These are phyloP conservation scores for Tethea ocularis DNA, from an alignment of 2,888 invertebrate species.

Conservation along the genomic window DNA sequence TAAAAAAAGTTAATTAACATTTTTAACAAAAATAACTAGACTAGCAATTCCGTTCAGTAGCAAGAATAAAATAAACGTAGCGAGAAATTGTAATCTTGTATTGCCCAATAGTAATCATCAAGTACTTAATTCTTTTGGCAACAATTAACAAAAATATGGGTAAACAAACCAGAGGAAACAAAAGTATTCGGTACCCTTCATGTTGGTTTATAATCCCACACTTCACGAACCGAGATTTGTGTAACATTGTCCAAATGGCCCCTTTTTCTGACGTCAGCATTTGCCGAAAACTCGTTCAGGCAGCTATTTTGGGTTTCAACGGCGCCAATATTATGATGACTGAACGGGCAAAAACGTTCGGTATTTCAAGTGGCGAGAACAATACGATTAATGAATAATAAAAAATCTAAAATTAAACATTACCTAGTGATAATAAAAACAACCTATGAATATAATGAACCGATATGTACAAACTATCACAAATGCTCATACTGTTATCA, in stretches of 20 bases:
- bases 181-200: no score
- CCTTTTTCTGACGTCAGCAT: slow-evolving; percentile 64
- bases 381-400: slow-evolving; percentile 48
- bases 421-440: slow-evolving; percentile 11
- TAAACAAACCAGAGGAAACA: no score
- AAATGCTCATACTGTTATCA: no score
- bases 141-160: no score
- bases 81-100: no score
- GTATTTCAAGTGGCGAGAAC: slow-evolving; percentile 59
- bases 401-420: slow-evolving; percentile 36
- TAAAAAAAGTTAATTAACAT: no score
- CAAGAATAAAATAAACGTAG: neutral
- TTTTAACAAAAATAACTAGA: no score
- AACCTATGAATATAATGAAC: slow-evolving; percentile 23
- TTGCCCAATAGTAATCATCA: no score
- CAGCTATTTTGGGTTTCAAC: slow-evolving; percentile 63
- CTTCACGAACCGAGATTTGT: slow-evolving; percentile 29
- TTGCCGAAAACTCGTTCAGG: slow-evolving; percentile 62
- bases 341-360: slow-evolving; percentile 63
- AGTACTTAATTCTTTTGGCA: no score
- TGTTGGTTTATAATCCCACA: slow-evolving; percentile 12
- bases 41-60: no score
- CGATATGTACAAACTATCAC: slow-evolving; percentile 8
- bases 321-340: slow-evolving; percentile 64
- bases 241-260: slow-evolving; percentile 68